These are phyloP conservation scores for Herpetotheres cachinnans DNA, from an alignment of 2,113 vertebrate genomes.

Conservation along the genomic window DNA sequence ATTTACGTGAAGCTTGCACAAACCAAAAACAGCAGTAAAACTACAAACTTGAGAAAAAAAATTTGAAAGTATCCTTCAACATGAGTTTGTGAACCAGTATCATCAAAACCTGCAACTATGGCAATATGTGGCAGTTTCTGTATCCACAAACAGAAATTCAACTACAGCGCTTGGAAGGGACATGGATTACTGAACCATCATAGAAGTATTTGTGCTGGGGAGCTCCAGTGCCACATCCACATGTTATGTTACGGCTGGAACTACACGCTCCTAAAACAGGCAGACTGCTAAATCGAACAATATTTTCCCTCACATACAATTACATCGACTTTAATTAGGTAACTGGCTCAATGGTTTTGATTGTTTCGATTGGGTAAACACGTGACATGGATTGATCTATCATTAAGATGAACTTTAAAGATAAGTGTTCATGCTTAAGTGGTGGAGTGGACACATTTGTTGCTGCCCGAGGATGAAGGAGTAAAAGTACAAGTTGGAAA, in stretches of 20 bases:
- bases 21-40: neutral
- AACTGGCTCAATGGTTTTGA: constrained; percentile 15
- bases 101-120: neutral
- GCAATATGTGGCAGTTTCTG: neutral
- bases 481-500: neutral
- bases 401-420: constrained; percentile 25
- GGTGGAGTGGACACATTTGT: neutral
- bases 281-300: neutral
- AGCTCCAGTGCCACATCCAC: neutral
- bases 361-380: constrained; percentile 5
- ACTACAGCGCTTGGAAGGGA: neutral
- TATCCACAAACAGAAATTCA: neutral
- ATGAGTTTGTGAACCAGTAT: neutral
- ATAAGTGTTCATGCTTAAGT: neutral
- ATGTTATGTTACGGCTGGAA: neutral
- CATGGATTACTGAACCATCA: neutral
- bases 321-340: neutral
- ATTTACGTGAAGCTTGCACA: accelerated
- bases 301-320: neutral
- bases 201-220: neutral
- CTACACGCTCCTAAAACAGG: neutral
- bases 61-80: neutral
- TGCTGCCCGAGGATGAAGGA: neutral
- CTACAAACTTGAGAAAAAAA: neutral
- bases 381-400: neutral